Evolutionary conservation across 2,113 vertebrate species (phyloP).

Genomic region (Anser brachyrhynchus): DNA sequence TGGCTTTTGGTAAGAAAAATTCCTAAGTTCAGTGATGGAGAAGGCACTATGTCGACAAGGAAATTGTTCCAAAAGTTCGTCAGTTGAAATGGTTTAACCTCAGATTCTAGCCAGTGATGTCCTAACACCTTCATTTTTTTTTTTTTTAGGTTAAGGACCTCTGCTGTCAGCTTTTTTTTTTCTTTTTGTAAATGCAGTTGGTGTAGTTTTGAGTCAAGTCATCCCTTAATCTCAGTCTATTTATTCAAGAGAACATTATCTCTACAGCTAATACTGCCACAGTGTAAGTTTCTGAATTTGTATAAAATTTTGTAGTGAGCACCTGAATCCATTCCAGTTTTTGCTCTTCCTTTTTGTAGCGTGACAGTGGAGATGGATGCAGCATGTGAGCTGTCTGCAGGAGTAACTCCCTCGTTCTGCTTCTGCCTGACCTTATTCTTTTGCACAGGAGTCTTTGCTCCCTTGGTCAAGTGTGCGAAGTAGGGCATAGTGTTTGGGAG

Average conservation of each 20-base stretch:
- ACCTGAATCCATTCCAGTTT: not conserved
- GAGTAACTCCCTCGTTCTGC: not conserved
- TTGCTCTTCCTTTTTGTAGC: not conserved
- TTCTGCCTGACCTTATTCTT: not conserved
- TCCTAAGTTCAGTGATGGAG: not conserved
- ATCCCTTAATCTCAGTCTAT: not conserved
- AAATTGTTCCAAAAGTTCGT: not conserved
- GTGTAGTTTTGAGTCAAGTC: not conserved
- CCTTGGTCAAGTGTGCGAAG: rapidly evolving
- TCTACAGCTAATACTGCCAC: not conserved
- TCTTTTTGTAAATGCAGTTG: not conserved
- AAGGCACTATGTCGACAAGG: not conserved
- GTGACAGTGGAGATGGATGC: not conserved
- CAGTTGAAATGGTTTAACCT: not conserved
- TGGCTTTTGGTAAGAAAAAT: not conserved
- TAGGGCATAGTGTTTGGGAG: rapidly evolving
- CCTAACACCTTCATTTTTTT: not conserved
- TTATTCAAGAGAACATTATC: not conserved
- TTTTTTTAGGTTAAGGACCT: not conserved
- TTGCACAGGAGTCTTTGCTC: not conserved
- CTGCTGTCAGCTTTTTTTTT: not conserved
- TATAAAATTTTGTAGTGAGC: not conserved
- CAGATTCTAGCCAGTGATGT: not conserved
- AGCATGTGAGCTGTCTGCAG: not conserved
- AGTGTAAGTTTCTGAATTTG: not conserved